Base-by-base conservation (phyloP, 1,140 invertebrate species). In the Trichonephila clavipes region DNA sequence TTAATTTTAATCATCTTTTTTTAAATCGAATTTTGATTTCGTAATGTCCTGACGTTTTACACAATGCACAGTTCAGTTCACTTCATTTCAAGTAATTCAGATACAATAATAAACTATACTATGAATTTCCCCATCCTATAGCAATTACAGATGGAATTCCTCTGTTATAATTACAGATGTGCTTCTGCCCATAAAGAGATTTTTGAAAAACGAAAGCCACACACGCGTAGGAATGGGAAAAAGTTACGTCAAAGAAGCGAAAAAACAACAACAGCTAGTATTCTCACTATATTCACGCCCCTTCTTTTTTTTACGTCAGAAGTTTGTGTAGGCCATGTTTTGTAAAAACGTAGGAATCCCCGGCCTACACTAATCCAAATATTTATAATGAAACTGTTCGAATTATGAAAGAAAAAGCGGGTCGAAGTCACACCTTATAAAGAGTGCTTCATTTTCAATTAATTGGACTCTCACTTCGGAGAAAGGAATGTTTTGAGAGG, bases 351-450 rank as follows among this genome's bases (percentile, higher is more conserved):
- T 58, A 58, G 82, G 82, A 83, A 58, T 58, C 51, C 8, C 66
- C 82, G 44, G 12, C 82, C 82, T 83, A 83, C 82, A 83, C 82
- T 28, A 83, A 83, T 83, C 82, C 82, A 83, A 83, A 83, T 83
- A 83, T 83, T 83, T 83, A 83, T 51, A 51, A 59, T 83, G 40
- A 51, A 51, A 58, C 51, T 58, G 82, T 83, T 83, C 82, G 82
- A 83, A 59, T 83, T 83, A 58, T 19, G 24, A 24, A 28, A 83
- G 82, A 51, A 40, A 83, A 83, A 58, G 77, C 77, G 51, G 44
- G 44, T n/a, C 44, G 72, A 40, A 40, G 28, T 77, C 72, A 40
- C 72, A 19, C 72, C 72, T 77, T 77, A 77, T 77, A 77, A 77
- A 77, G 72, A 40, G 72, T 77, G 51, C 51, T 77, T 77, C 72